Evolutionary conservation across 2,888 invertebrate species (phyloP), one percentile per base, ranked within the genome.

Genomic region (Brachypalpus laphriformis): DNA sequence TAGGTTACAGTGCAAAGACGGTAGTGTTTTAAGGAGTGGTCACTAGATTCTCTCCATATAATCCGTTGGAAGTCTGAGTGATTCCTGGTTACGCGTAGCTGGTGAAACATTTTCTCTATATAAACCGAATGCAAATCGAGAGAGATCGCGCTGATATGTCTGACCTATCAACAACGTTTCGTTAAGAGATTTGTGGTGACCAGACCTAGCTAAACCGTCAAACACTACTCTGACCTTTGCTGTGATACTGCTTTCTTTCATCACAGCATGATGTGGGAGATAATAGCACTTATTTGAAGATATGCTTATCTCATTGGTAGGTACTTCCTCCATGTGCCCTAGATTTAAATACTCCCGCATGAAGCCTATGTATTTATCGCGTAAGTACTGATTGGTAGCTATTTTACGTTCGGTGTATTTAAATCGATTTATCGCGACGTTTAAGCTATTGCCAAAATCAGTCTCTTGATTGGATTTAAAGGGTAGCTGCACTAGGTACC

Each of bases 51-150:
- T 34, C 81, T 71, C 70, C 74, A 87, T 8, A 80, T 18, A 54
- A 87, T 80, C 7, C 78, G 47, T 59, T 87, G 85, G 42, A 74
- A 85, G 3, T 72, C 51, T 2, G 63, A 16, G 57, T 80, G 65
- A 8, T 75, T n/a, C n/a, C 51, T 42, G 7, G 51, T 28, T 4
- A 75, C 68, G 18, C 47, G 42, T 8, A 85, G 72, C 47, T 75
- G 65, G 18, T 82, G 82, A 49, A 72, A 82, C 76, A 82, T 87
- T 37, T 82, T 71, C 45, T 71, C 59, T 16, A 82, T 63, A 57
- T 82, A 51, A 85, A 78, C 0, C 74, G 68, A 11, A 82, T 3
- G 16, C 74, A 49, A 45, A 86, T 66, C 8, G 61, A 22, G 34
- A 76, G 16, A 82, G 37, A 14, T 87, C 85, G 6, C 57, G 20